Base-by-base conservation (phyloP, 2,888 invertebrate genomes). In the Glomeris marginata region DNA sequence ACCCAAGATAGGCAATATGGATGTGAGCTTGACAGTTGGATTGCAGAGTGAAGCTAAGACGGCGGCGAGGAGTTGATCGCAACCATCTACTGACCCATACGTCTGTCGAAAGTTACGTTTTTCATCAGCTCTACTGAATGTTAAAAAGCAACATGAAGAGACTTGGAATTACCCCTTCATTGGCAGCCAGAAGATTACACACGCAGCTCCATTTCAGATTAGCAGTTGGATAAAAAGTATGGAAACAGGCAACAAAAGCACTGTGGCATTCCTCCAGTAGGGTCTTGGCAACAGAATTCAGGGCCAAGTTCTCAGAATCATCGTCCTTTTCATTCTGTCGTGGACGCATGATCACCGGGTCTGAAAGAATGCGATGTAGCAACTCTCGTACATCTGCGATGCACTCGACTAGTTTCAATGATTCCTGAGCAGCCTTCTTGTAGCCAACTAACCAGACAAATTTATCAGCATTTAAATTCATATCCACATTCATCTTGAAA, bases 151-250 rank as follows among this genome's bases (percentile, higher is more conserved):
- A n/a, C n/a, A n/a, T n/a, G 28, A 28, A 28, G 8, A 5, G 28
- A 28, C 28, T 8, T 5, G 8, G 28, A 3, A 8, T 52, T 48
- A 59, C 57, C 37, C 50, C 53, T 44, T 59, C 57, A 37, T 57
- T 54, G n/a, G 54, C 56, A 41, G 47, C 52, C 15, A 90, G 69
- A 52, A 87, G 66, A 60, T 86, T 84, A 64, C 91, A 90, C 1
- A 95, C 70, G 61, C 86, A 85, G 56, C 81, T 81, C 92, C 94
- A 94, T 65, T 94, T 94, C 47, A 94, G 71, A 48, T 80, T 81
- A 0, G 87, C 84, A 0, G 91, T 92, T 0, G 95, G 94, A 67
- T 90, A 94, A 70, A 97, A 95, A 0, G 90, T 90, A 66, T 94
- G 90, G 63, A 91, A 95, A 63, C 94, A 91, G 2, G 84, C 75